These are phyloP conservation scores for Petaurus breviceps DNA, from an alignment of 2,113 vertebrate species.

Conservation along the genomic window DNA sequence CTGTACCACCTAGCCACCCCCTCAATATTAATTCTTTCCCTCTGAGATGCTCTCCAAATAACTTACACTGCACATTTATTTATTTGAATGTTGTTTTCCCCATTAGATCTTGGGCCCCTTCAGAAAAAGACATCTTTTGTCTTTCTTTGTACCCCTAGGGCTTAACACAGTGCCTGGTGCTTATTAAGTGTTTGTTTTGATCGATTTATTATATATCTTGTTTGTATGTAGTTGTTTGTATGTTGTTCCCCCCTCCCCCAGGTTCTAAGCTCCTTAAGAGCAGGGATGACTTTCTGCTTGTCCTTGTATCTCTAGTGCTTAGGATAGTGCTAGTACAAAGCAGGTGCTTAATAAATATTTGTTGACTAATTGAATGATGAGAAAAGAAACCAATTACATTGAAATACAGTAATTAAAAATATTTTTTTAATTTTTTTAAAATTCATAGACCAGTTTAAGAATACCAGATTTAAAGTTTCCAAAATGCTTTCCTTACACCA, in stretches of 20 bases:
- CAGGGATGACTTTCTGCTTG: too few species aligned
- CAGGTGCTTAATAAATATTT: background rate
- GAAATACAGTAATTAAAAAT: background rate
- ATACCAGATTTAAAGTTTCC: background rate
- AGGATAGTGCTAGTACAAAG: background rate
- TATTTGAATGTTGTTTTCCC: background rate
- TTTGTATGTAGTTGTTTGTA: too few species aligned
- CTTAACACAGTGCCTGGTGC: too few species aligned
- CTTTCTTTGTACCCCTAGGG: too few species aligned
- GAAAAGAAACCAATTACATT: background rate
- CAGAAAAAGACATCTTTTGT: too few species aligned
- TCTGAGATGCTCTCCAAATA: background rate
- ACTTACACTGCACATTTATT: background rate
- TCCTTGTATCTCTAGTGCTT: too few species aligned
- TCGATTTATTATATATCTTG: too few species aligned
- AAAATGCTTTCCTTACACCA: background rate
- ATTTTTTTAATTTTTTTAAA: background rate
- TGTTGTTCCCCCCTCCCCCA: too few species aligned
- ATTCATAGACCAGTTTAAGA: background rate
- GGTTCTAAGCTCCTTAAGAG: too few species aligned
- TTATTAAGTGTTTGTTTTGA: too few species aligned
- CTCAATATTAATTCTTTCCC: too few species aligned
- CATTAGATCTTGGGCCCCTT: background rate
- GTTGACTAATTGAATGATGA: background rate
- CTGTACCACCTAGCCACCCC: too few species aligned